Conservation (phyloP, 2,797 vertebrate genomes). For the Lutjanus campechanus region DNA sequence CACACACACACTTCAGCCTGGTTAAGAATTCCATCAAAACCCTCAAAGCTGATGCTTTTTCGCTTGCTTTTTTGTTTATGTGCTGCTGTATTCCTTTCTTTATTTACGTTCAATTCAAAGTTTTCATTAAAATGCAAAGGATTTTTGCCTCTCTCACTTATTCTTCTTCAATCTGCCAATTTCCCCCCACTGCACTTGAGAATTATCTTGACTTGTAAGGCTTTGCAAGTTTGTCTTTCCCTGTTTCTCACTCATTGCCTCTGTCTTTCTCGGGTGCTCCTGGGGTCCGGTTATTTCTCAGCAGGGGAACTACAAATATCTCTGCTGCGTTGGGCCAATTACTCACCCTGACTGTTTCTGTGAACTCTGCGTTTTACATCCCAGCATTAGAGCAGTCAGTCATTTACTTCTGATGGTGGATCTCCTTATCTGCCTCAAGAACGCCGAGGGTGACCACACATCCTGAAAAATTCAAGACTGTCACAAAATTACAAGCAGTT, state of each 20-base stretch:
- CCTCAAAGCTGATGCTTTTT: conserved; percentile 52
- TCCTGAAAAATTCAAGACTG: no score
- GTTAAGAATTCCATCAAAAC: conserved; percentile 77
- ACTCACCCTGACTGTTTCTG: conserved; percentile 40
- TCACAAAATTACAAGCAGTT: no score
- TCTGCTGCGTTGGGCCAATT: conserved; percentile 32
- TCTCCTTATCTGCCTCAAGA: conserved; percentile 4
- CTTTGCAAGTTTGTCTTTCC: conserved; percentile 63
- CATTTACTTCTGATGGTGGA: conserved; percentile 21
- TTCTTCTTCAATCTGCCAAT: conserved; percentile 69
- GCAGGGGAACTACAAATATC: conserved; percentile 41
- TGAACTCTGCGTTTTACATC: conserved; percentile 42
- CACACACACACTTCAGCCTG: conserved; percentile 6
- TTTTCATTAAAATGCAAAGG: conserved; percentile 87
- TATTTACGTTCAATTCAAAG: conserved; percentile 77
- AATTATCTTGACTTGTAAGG: conserved; percentile 78
- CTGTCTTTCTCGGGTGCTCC: conserved; percentile 20
- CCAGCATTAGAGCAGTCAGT: conserved; percentile 10
- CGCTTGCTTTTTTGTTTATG: conserved; percentile 52
- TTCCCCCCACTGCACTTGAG: conserved; percentile 71
- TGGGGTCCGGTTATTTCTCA: conserved; percentile 46
- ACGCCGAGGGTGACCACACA: no score
- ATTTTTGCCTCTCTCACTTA: conserved; percentile 57
- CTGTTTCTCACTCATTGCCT: conserved; percentile 17
- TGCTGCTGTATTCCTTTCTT: conserved; percentile 47